These are phyloP conservation scores for Serrognathus titanus DNA, from an alignment of 2,888 invertebrate genomes.

Conservation along the genomic window DNA sequence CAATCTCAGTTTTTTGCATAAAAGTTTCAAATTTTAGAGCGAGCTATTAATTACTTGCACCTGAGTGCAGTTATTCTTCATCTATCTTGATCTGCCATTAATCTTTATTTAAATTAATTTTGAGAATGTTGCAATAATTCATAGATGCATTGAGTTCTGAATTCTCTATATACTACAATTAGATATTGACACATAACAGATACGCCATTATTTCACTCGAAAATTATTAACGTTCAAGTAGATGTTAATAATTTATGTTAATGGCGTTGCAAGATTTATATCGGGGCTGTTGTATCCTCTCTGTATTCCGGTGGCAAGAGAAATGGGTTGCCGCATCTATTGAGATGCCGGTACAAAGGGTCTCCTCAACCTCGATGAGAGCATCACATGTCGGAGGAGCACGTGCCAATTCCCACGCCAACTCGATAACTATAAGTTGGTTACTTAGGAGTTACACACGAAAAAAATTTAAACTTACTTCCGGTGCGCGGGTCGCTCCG, in stretches of 20 bases:
- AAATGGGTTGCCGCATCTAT: conserved; percentile 11
- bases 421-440: conserved; percentile 17
- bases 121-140: no score
- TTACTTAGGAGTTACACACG: background rate
- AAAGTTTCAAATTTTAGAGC: no score
- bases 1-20: no score
- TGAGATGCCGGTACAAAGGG: conserved; percentile 24
- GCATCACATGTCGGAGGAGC: conserved; percentile 24
- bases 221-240: conserved; percentile 16
- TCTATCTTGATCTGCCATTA: no score
- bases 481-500: no score
- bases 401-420: conserved; percentile 29
- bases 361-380: conserved; percentile 22
- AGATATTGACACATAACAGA: conserved; percentile 36
- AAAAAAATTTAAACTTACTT: no score
- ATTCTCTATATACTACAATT: conserved; percentile 35
- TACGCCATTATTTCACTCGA: conserved; percentile 27
- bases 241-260: conserved; percentile 19
- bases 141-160: conserved; percentile 30
- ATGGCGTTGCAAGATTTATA: conserved; percentile 14
- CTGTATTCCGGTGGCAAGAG: no score
- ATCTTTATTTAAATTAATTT: no score
- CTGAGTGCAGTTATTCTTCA: no score
- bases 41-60: no score
- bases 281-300: no score